These are phyloP conservation scores for Drosophila dives DNA, from an alignment of 2,888 invertebrate genomes.

Conservation along the genomic window DNA sequence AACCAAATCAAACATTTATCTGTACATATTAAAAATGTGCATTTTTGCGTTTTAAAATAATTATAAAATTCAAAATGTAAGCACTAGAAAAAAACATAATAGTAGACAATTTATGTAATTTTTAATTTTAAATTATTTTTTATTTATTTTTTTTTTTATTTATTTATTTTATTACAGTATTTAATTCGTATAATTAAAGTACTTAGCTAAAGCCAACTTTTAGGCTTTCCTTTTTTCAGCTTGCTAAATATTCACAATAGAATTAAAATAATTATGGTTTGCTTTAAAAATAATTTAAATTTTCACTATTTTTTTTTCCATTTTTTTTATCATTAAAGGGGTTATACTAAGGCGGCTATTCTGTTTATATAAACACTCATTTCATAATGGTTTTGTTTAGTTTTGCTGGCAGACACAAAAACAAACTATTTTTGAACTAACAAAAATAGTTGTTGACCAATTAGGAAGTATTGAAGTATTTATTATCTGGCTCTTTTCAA, in stretches of 20 bases:
- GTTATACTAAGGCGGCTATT: not conserved
- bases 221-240: no score
- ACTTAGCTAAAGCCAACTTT: not conserved
- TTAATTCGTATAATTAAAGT: not conserved
- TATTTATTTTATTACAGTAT: no score
- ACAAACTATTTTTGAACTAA: not conserved
- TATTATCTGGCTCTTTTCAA: slow-evolving; percentile 13
- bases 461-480: slow-evolving; percentile 48
- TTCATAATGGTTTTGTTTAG: not conserved
- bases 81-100: no score
- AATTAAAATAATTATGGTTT: not conserved
- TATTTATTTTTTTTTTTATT: no score
- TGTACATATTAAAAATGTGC: not conserved
- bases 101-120: no score
- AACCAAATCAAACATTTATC: not conserved
- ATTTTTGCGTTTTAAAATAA: no score
- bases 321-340: not conserved
- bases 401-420: not conserved
- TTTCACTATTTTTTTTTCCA: not conserved
- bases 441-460: slow-evolving; percentile 43
- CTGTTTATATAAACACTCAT: not conserved
- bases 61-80: no score
- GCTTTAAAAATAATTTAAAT: not conserved
- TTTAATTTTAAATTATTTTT: not conserved
- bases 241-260: not conserved